A percentile compares a stretch with the other conserved stretches of the same genome.
Conservation (phyloP, 2,113 vertebrate species). For the Rutilus rutilus region DNA sequence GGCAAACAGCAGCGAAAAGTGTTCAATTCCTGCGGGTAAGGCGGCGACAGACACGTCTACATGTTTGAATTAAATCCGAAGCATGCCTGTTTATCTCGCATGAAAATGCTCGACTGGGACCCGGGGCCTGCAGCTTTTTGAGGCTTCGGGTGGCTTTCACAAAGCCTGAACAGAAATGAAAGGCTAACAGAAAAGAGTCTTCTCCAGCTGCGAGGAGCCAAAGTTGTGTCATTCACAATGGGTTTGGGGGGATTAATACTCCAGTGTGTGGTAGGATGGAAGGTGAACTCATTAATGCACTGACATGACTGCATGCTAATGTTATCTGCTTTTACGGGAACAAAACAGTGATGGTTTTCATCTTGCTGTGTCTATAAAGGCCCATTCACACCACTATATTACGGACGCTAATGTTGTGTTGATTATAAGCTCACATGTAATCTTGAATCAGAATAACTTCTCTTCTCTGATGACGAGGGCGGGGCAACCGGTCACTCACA, state of each 20-base stretch:
- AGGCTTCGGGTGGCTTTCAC: slow-evolving; percentile 26
- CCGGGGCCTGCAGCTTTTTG: slow-evolving; percentile 9
- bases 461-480: too few species aligned
- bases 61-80: slow-evolving; percentile 43
- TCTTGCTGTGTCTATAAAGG: not conserved
- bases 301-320: not conserved
- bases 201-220: not conserved
- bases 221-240: slow-evolving; percentile 18
- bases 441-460: too few species aligned
- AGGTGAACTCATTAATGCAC: slow-evolving; percentile 31
- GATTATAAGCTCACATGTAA: too few species aligned
- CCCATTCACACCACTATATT: too few species aligned
- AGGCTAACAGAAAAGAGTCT: slow-evolving; percentile 46
- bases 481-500: too few species aligned
- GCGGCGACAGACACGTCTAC: slow-evolving; percentile 23
- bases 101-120: slow-evolving; percentile 45
- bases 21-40: slow-evolving; percentile 38
- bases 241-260: slow-evolving; percentile 27
- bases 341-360: not conserved
- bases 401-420: too few species aligned
- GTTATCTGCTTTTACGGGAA: not conserved
- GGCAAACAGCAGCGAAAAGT: slow-evolving; percentile 54
- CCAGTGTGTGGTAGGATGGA: not conserved
- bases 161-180: slow-evolving; percentile 31
- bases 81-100: slow-evolving; percentile 44